phyloP scores from a whole-genome alignment of 2,113 vertebrate species.

The Empidonax traillii region DNA sequence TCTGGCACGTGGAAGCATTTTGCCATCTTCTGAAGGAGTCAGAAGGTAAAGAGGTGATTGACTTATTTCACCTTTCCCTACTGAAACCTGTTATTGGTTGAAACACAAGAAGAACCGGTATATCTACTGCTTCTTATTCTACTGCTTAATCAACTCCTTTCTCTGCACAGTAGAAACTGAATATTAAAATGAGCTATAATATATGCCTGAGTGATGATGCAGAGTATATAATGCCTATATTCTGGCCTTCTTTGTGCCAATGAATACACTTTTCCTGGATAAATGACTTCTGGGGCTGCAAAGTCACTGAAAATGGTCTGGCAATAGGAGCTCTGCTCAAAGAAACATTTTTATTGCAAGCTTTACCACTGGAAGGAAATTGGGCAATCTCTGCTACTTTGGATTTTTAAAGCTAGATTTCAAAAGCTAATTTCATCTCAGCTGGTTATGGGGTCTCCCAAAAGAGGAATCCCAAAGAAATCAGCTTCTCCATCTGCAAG shows the following conservation, averaged over 20 bases:
- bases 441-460: not conserved
- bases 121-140: not conserved
- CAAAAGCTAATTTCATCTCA: not conserved
- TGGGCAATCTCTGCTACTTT: not conserved
- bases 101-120: not conserved
- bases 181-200: slow-evolving; percentile 22
- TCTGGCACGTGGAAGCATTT: not conserved
- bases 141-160: not conserved
- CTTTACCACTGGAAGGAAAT: not conserved
- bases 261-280: not conserved
- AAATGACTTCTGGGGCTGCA: not conserved
- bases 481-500: not conserved
- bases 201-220: not conserved
- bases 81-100: slow-evolving; percentile 9
- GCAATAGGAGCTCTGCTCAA: not conserved
- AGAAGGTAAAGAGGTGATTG: not conserved
- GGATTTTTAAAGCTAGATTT: not conserved
- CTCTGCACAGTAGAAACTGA: not conserved
- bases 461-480: not conserved
- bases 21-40: not conserved
- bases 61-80: slow-evolving; percentile 29
- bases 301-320: not conserved
- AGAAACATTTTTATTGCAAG: not conserved
- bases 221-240: not conserved
- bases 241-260: not conserved